These are phyloP conservation scores for Chionomys nivalis DNA, from an alignment of 2,113 vertebrate genomes.

Conservation along the genomic window DNA sequence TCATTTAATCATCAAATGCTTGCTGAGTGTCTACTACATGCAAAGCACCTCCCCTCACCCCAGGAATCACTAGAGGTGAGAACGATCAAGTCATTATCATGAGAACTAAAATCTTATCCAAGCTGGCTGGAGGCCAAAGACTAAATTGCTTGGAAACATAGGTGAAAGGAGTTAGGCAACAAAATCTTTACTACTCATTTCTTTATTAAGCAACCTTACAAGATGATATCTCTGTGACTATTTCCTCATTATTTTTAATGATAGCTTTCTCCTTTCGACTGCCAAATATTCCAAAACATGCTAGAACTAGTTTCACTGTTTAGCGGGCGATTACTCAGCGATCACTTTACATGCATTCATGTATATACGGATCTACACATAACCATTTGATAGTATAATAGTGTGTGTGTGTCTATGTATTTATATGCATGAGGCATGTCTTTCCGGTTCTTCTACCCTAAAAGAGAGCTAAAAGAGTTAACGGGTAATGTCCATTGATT, in stretches of 20 bases:
- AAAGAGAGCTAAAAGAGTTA: not conserved
- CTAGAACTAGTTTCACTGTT: not conserved
- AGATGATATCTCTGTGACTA: conserved; percentile 46
- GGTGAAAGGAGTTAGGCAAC: not conserved
- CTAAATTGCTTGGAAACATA: not conserved
- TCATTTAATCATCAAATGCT: not conserved
- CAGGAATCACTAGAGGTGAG: not conserved
- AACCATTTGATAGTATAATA: not conserved
- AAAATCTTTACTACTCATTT: not conserved
- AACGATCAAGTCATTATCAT: not conserved
- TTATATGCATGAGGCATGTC: too few species aligned
- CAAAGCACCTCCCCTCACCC: not conserved
- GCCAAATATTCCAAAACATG: conserved; percentile 22
- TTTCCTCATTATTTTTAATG: conserved; percentile 34
- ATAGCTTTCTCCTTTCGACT: not conserved
- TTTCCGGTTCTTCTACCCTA: not conserved
- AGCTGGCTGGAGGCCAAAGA: not conserved
- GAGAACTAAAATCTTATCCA: not conserved
- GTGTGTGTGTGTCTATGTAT: not conserved
- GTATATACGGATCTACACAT: too few species aligned
- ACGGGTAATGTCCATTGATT: not conserved
- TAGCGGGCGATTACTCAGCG: not conserved
- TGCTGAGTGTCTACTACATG: not conserved
- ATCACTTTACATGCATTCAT: not conserved
- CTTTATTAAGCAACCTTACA: not conserved